Percentiles rank a stretch among this genome's conserved stretches.
phyloP scores from a whole-genome alignment of 92 coral and sea anemone genomes.

The Blastomussa wellsi region DNA sequence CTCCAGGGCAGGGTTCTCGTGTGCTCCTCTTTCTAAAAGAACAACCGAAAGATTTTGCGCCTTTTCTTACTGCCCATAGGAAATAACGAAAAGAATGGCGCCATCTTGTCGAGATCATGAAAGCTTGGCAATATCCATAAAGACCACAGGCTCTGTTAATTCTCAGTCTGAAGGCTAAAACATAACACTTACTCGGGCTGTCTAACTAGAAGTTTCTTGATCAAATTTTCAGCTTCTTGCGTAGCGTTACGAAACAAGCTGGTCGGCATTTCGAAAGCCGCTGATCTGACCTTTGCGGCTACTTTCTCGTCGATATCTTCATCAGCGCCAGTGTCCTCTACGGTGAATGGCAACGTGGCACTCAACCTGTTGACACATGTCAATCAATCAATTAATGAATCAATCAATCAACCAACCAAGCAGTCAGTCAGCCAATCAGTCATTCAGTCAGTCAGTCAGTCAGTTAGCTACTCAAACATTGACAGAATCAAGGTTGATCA shows the following conservation, averaged over 20 bases:
- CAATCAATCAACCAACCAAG: too few species aligned
- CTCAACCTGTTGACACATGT: conserved; percentile 59
- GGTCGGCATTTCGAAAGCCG: conserved; percentile 64
- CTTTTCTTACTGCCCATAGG: too few species aligned
- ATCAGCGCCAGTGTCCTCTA: conserved; percentile 65
- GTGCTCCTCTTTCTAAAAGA: too few species aligned
- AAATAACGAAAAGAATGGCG: too few species aligned
- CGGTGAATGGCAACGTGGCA: conserved; percentile 76
- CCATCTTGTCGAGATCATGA: not conserved
- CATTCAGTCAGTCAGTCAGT: not conserved
- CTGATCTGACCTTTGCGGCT: conserved; percentile 61
- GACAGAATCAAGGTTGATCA: not conserved
- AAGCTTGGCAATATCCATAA: not conserved
- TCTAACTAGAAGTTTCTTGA: conserved; percentile 69
- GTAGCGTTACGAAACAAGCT: conserved; percentile 63
- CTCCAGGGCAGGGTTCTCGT: too few species aligned
- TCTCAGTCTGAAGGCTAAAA: not conserved
- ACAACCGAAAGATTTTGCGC: too few species aligned
- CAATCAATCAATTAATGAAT: conserved; percentile 5
- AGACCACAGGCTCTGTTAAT: not conserved
- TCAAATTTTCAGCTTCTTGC: conserved; percentile 60
- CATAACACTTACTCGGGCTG: conserved; percentile 76
- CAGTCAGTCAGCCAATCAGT: not conserved
- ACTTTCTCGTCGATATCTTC: conserved; percentile 77
- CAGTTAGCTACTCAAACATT: not conserved